Evolutionary conservation across 2,888 invertebrate species (phyloP).

Genomic region (Anorthoa munda): DNA sequence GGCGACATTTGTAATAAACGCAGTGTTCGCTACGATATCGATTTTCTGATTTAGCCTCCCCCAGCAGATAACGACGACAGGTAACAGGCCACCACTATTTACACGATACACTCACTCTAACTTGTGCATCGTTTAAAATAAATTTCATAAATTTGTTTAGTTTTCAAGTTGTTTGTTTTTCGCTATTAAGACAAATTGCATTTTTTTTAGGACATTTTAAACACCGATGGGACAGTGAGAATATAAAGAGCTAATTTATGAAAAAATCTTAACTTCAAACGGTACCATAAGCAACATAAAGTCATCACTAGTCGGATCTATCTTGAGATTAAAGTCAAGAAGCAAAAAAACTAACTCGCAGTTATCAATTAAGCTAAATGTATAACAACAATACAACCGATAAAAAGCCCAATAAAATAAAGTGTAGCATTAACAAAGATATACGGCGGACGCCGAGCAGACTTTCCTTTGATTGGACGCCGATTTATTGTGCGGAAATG

Average conservation of each 20-base stretch:
- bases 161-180: slow-evolving; percentile 4
- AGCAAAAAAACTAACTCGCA: slow-evolving; percentile 32
- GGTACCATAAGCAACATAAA: not conserved
- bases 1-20: slow-evolving; percentile 75
- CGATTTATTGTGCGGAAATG: slow-evolving; percentile 91
- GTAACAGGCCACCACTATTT: slow-evolving; percentile 72
- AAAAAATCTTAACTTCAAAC: not conserved
- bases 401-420: slow-evolving; percentile 90
- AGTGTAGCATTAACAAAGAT: slow-evolving; percentile 90
- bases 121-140: slow-evolving; percentile 42
- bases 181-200: not conserved
- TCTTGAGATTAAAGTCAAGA: slow-evolving; percentile 24
- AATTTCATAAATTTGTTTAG: slow-evolving; percentile 20
- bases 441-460: slow-evolving; percentile 81
- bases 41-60: slow-evolving; percentile 90
- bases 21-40: slow-evolving; percentile 80
- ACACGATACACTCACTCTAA: slow-evolving; percentile 49
- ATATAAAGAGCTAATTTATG: not conserved
- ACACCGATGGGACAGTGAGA: too few relatives aligned
- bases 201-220: not conserved
- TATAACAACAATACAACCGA: slow-evolving; percentile 83
- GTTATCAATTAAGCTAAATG: slow-evolving; percentile 84
- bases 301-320: slow-evolving; percentile 9
- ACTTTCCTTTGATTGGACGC: slow-evolving; percentile 90
- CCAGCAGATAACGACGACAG: slow-evolving; percentile 85